Base-by-base conservation (phyloP, 2,113 vertebrate genomes). In the Lanius collurio region DNA sequence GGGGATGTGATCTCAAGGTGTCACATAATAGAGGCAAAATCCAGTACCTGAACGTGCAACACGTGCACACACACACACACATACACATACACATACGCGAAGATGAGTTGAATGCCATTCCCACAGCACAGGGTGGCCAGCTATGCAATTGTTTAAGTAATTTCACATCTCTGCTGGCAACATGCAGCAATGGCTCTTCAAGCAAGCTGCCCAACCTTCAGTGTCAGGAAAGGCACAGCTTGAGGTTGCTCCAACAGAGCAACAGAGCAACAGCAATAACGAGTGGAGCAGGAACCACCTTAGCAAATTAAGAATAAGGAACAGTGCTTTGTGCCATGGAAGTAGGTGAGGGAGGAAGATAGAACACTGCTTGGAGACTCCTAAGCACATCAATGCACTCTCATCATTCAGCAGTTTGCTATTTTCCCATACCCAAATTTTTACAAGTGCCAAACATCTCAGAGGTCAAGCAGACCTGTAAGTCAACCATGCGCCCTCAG, bases 151-250 rank as follows among this genome's bases (percentile, higher is more conserved):
- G 41, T 47, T 83, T 15, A 63, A 65, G 10, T 74, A 13, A 74
- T 74, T 77, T 85, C 68, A 73, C 63, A 69, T 17, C 30, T 68
- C 41, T 78, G 79, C 30, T 55, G 42, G 76, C 5, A 21, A 35
- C 7, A 28, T 2, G 21, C 26, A 93, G 39, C 59, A 50, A 4
- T 23, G n/a, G 39, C 26, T 88, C 55, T 60, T 52, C 0, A 13
- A 56, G 60, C 1, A 2, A 31, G 85, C 47, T 86, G 52, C 37
- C 37, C 0, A 2, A 21, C 19, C 13, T 75, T 28, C 0, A 0
- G 9, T n/a, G 59, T 33, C 50, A 59, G 44, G 1, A 2, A 79
- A 57, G 50, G 73, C 35, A 82, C 0, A 19, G 42, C 39, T 4
- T 42, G 37, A 65, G 30, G 44, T 2, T 84, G 69, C 76, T 77